phyloP scores from a whole-genome alignment of 2,113 vertebrate genomes.

The Strix aluco region DNA sequence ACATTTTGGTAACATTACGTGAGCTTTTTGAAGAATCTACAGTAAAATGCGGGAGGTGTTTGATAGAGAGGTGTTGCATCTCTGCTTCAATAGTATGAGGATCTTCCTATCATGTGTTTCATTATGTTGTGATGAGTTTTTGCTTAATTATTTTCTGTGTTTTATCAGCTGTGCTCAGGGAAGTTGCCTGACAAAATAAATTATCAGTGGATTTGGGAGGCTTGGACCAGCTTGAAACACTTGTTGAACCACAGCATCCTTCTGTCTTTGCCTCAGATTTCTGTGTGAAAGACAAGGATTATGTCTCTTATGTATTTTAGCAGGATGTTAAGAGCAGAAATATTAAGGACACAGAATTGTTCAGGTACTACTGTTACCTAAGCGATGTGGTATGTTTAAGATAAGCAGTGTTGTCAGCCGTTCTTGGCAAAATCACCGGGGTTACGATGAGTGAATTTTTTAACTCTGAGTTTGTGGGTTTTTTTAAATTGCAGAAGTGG shows the following conservation, averaged over 20 bases:
- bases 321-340: background rate
- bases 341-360: background rate
- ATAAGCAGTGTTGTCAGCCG: slow-evolving; percentile 29
- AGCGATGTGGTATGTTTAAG: slow-evolving; percentile 21
- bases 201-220: background rate
- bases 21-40: background rate
- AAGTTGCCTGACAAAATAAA: slow-evolving; percentile 26
- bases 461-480: background rate
- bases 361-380: background rate
- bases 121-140: background rate
- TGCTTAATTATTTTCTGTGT: slow-evolving; percentile 26
- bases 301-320: background rate
- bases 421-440: slow-evolving; percentile 2
- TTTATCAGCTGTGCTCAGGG: slow-evolving; percentile 23
- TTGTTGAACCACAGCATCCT: slow-evolving; percentile 24
- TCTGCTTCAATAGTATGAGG: background rate
- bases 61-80: background rate
- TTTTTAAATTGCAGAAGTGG: background rate
- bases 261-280: slow-evolving; percentile 7
- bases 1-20: background rate
- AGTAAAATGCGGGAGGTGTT: background rate
- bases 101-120: background rate
- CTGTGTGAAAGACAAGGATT: background rate
- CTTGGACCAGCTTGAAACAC: background rate
- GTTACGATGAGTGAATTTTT: background rate